Evolutionary conservation across 2,888 invertebrate species (phyloP), one percentile per base, ranked within the genome.

Genomic region (Synanthedon myopaeformis): DNA sequence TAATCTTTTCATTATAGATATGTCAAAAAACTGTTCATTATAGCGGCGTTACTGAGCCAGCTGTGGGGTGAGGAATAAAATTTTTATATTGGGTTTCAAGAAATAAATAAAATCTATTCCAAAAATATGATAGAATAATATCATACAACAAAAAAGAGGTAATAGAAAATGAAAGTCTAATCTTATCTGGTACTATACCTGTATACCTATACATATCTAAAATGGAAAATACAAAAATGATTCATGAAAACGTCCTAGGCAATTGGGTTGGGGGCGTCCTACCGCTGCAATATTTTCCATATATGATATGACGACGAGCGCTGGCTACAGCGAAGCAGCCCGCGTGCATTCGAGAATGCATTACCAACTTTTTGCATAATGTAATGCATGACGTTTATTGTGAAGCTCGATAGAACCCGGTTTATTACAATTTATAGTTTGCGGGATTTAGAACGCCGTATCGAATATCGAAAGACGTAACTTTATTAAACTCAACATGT

Each of bases 281-380:
- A n/a, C 45, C 12, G 65, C 61, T 58, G 51, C 54, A 50, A n/a
- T 41, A 42, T 19, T 51, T 23, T 53, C 49, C 49, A 5, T 5
- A 23, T 23, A 23, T 23, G 23, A 23, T 23, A 23, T 23, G 23
- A 41, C 42, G 53, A 12, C 14, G 49, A 52, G 53, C 48, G 42
- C 49, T 14, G 35, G 51, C 52, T 10, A 28, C 35, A 53, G 35
- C 42, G 48, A 51, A 28, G 52, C 52, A 19, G 35, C 45, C 52
- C 41, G 52, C 42, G 52, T 53, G 53, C 45, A 49, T 35, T 56
- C 52, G 51, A 56, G 57, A 57, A 56, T 59, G 61, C 69, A 69
- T 72, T 69, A 67, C 58, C 61, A 60, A 63, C 63, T 65, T 69
- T 70, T 70, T 67, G 67, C 70, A 75, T 74, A 60, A 35, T 67